Evolutionary conservation across 2,113 vertebrate species (phyloP).

Genomic region (Cavia aperea): DNA sequence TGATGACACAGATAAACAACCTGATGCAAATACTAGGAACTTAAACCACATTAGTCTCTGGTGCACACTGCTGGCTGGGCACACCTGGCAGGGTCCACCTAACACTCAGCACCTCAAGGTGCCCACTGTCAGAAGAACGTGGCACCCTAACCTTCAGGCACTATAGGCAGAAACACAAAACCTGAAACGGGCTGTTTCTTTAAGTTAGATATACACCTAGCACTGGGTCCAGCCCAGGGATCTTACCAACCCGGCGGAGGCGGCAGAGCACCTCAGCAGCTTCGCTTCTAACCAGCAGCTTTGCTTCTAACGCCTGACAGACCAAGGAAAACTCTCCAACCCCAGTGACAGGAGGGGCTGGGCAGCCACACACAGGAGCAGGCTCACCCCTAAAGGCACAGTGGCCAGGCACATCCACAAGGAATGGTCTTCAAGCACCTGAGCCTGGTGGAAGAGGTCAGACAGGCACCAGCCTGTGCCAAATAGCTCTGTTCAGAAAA

Average conservation of each 20-base stretch:
- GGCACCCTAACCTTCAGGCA: neutral
- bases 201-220: neutral
- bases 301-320: too few relatives aligned
- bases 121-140: rapidly evolving
- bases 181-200: neutral
- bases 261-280: neutral
- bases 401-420: too few relatives aligned
- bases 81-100: too few relatives aligned
- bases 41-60: too few relatives aligned
- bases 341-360: neutral
- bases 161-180: too few relatives aligned
- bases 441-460: rapidly evolving
- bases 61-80: neutral
- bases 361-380: rapidly evolving
- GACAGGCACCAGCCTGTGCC: rapidly evolving
- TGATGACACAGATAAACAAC: too few relatives aligned
- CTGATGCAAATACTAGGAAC: too few relatives aligned
- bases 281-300: neutral
- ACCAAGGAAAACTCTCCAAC: neutral
- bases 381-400: neutral
- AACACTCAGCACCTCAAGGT: too few relatives aligned
- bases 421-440: too few relatives aligned
- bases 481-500: rapidly evolving
- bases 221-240: neutral
- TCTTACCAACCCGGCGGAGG: too few relatives aligned